Base-by-base conservation (phyloP, 2,113 vertebrate genomes). In the Edolisoma coerulescens region DNA sequence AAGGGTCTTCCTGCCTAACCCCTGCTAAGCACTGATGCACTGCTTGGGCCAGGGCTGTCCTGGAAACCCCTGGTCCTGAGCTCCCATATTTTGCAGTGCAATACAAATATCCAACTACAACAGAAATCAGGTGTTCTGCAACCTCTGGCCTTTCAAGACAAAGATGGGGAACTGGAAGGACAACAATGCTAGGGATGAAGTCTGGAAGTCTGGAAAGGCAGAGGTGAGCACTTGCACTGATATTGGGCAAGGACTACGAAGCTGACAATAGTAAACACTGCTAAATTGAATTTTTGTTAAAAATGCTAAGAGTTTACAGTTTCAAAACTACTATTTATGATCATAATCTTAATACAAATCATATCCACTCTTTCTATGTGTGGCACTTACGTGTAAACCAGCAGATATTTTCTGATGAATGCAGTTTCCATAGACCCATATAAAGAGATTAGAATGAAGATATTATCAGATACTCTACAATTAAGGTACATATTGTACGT, bases 401-500 rank as follows among this genome's bases (percentile, higher is more conserved):
- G 56, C 26, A 60, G 52, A 12, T 71, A n/a, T 60, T 76, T 92
- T 68, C 35, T 39, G 35, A 67, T 67, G 16, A 85, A 21, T 85
- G 21, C 5, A 54, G 15, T 52, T 90, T 42, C 52, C 69, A 16
- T 1, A 60, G n/a, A 57, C 5, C 13, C 11, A 27, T 22, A n/a
- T 17, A 16, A 64, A 65, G 42, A 67, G 7, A 80, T 71, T 7
- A 79, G 35, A 85, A 79, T 28, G 23, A 49, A 60, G 44, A 71
- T 44, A 15, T 27, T 83, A 24, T 32, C 57, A 85, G 21, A 35
- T 28, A 20, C n/a, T 56, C 35, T 47, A 23, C 45, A 54, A 19
- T 26, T 73, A 88, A 71, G 11, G 15, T 35, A 35, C 0, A 1
- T 1, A 1, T n/a, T 87, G 5, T 50, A 20, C 28, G 24, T 11